Evolutionary conservation across 2,797 vertebrate species (phyloP).

Genomic region (Trichosurus vulpecula): DNA sequence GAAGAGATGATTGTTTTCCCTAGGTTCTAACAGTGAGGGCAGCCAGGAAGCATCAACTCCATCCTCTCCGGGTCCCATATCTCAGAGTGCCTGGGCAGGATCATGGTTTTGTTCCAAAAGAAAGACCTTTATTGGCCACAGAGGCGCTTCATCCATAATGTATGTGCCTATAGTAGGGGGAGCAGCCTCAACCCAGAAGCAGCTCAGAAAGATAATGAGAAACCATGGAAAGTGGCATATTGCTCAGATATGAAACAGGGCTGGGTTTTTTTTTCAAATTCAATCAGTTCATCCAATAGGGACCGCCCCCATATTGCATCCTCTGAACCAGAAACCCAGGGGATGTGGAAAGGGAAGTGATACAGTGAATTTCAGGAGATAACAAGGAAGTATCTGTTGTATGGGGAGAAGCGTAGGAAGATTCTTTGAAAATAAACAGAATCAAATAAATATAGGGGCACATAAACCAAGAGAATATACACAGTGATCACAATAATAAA

Average conservation of each 20-base stretch:
- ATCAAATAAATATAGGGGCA: no score
- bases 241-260: slow-evolving; percentile 36
- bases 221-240: slow-evolving; percentile 35
- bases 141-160: slow-evolving; percentile 63
- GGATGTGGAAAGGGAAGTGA: not conserved
- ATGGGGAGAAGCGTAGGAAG: not conserved
- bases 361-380: not conserved
- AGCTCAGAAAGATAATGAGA: slow-evolving; percentile 62
- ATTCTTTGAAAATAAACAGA: slow-evolving; percentile 10
- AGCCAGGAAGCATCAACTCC: slow-evolving; percentile 28
- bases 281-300: slow-evolving; percentile 39
- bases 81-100: slow-evolving; percentile 1
- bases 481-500: no score
- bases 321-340: slow-evolving; percentile 14
- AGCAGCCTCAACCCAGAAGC: slow-evolving; percentile 60
- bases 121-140: slow-evolving; percentile 63
- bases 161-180: slow-evolving; percentile 36
- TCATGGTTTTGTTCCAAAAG: slow-evolving; percentile 60
- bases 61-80: not conserved
- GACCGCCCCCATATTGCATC: slow-evolving; percentile 14
- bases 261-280: slow-evolving; percentile 41
- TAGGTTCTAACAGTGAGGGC: slow-evolving; percentile 11
- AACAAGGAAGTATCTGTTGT: not conserved
- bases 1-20: slow-evolving; percentile 20
- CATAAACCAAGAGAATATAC: no score